Conservation (phyloP, 2,797 vertebrate species). For the Chromis chromis region DNA sequence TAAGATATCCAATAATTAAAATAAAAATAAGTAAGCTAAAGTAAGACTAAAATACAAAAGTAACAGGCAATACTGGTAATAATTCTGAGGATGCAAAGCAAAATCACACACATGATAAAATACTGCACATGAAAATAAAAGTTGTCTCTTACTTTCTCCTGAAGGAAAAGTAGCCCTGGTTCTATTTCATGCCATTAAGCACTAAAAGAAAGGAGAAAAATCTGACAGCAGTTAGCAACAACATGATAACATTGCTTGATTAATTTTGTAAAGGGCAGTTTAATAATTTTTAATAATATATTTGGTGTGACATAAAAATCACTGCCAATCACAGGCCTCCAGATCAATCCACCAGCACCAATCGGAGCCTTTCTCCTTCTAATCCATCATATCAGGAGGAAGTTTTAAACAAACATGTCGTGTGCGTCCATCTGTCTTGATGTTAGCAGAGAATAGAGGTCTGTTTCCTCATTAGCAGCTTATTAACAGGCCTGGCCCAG, state of each 20-base stretch:
- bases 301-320: conserved; percentile 7
- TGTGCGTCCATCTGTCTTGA: conserved; percentile 81
- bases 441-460: conserved; percentile 77
- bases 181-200: not conserved
- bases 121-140: not conserved
- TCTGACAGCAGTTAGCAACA: not conserved
- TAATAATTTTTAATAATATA: not conserved
- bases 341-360: conserved; percentile 14
- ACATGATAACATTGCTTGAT: not conserved
- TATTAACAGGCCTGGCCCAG: conserved; percentile 78
- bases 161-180: not conserved
- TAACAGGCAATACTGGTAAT: no score
- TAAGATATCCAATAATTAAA: no score
- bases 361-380: conserved; percentile 48
- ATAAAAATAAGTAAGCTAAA: no score
- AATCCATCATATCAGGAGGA: conserved; percentile 71
- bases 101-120: not conserved
- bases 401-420: conserved; percentile 79
- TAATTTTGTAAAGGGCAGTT: not conserved
- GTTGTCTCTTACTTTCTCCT: not conserved
- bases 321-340: conserved; percentile 2
- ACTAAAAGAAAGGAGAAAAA: not conserved
- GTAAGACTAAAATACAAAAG: no score
- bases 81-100: not conserved
- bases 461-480: conserved; percentile 85